These are phyloP conservation scores for Arrhopalites spinosus DNA, from an alignment of 2,888 invertebrate species.

Conservation along the genomic window DNA sequence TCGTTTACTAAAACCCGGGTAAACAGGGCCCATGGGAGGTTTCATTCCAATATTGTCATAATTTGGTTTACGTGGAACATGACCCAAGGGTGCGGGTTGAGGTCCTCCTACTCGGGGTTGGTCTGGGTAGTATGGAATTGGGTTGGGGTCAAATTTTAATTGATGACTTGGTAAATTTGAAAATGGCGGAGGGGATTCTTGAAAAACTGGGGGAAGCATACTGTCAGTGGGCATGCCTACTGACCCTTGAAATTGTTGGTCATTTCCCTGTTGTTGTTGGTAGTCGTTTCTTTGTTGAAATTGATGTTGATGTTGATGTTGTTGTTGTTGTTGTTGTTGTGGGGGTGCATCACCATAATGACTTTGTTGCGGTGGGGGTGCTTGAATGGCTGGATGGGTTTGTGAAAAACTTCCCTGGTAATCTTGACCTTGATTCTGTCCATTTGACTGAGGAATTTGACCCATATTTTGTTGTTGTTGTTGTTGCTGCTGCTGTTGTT, in stretches of 20 bases:
- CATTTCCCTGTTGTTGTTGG: constrained; percentile 47
- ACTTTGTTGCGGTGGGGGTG: not conserved
- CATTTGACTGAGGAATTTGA: not conserved
- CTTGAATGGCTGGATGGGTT: not conserved
- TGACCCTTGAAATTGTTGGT: constrained; percentile 12
- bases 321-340: not conserved
- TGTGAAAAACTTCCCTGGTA: constrained; percentile 1
- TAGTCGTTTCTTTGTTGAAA: not conserved
- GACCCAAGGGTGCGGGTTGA: not conserved
- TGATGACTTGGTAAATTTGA: constrained; percentile 23
- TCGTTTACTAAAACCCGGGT: constrained; percentile 34
- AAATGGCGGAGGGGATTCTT: constrained; percentile 12
- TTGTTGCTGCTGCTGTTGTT: constrained; percentile 3
- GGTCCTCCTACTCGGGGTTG: not conserved
- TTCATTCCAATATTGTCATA: constrained; percentile 35
- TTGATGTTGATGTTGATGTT: not conserved
- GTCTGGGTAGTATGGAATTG: constrained; percentile 18
- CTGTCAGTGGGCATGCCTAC: constrained; percentile 5
- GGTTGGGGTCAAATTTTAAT: constrained; percentile 19
- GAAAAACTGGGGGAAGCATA: constrained; percentile 18
- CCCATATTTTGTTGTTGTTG: not conserved
- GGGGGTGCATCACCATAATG: not conserved
- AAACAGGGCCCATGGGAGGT: constrained; percentile 26
- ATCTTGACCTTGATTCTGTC: constrained; percentile 3
- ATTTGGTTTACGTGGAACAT: not conserved